A percentile compares a stretch with the other conserved stretches of the same genome.
phyloP scores from a whole-genome alignment of 2,888 invertebrate genomes.

The Psylliodes chrysocephalus region DNA sequence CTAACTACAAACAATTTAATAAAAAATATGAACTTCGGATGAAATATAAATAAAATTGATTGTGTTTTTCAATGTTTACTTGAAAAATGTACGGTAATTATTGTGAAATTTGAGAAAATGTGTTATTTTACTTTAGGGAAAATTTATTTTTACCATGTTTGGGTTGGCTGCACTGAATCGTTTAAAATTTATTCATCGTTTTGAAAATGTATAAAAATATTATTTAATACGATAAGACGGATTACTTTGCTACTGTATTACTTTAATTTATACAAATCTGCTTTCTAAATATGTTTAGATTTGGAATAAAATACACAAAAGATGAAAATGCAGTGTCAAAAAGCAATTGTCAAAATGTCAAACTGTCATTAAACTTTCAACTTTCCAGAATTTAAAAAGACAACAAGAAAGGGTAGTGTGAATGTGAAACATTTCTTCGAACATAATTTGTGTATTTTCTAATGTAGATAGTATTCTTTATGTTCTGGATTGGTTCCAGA shows the following conservation, averaged over 20 bases:
- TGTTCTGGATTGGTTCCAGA: conserved; percentile 62
- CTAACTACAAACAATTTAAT: conserved; percentile 13
- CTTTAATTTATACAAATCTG: too few species aligned
- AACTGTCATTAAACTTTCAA: not conserved
- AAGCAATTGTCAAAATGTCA: not conserved
- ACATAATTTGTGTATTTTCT: conserved; percentile 11
- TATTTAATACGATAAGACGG: too few species aligned
- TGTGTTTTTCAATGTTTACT: not conserved
- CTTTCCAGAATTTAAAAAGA: not conserved
- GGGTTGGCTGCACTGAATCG: conserved; percentile 10
- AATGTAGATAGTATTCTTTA: conserved; percentile 43
- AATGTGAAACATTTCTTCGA: not conserved
- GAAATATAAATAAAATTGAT: conserved; percentile 7
- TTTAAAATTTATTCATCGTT: not conserved
- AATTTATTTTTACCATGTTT: not conserved
- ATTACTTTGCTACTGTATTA: too few species aligned
- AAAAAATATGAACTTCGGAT: not conserved
- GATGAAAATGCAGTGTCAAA: not conserved
- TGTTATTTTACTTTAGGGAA: not conserved
- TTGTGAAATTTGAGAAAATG: conserved; percentile 14
- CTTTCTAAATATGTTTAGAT: too few species aligned
- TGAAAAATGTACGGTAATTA: not conserved
- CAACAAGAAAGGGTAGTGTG: not conserved
- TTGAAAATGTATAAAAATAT: not conserved
- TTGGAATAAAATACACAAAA: too few species aligned